Conservation (phyloP, 2,113 vertebrate species). For the Neopipo cinnamomea region DNA sequence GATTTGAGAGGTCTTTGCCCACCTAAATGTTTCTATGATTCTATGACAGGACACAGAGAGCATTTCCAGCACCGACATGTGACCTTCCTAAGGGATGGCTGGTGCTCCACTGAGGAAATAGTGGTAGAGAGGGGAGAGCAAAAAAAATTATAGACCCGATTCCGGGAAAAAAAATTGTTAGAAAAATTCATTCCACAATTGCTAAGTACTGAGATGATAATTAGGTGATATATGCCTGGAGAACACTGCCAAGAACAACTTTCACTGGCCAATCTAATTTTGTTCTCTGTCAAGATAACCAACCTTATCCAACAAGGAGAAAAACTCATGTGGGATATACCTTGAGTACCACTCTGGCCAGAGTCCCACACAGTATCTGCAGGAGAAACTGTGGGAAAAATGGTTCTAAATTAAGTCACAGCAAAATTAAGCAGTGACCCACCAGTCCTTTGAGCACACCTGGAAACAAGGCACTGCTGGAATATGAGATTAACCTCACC, state of each 20-base stretch:
- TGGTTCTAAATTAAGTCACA: not conserved
- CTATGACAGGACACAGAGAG: not conserved
- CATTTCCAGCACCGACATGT: not conserved
- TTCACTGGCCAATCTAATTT: not conserved
- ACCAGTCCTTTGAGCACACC: not conserved
- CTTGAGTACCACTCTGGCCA: not conserved
- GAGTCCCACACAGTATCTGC: not conserved
- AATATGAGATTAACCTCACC: not conserved
- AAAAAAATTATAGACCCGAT: not conserved
- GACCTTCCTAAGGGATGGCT: not conserved
- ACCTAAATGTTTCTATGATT: not conserved
- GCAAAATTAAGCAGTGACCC: not conserved
- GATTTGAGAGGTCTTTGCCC: not conserved
- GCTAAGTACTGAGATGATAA: not conserved
- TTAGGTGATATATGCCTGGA: not conserved
- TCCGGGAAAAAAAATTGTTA: not conserved
- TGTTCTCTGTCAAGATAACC: not conserved
- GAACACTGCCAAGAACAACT: not conserved
- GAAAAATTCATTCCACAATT: not conserved
- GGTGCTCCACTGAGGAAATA: not conserved
- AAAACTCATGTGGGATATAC: rapidly evolving
- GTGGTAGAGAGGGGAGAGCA: not conserved
- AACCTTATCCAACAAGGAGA: not conserved
- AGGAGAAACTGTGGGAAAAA: not conserved
- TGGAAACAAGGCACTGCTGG: not conserved